Evolutionary conservation across 2,113 vertebrate genomes (phyloP), one percentile per base, ranked within the genome.

Genomic region (Myocastor coypus): DNA sequence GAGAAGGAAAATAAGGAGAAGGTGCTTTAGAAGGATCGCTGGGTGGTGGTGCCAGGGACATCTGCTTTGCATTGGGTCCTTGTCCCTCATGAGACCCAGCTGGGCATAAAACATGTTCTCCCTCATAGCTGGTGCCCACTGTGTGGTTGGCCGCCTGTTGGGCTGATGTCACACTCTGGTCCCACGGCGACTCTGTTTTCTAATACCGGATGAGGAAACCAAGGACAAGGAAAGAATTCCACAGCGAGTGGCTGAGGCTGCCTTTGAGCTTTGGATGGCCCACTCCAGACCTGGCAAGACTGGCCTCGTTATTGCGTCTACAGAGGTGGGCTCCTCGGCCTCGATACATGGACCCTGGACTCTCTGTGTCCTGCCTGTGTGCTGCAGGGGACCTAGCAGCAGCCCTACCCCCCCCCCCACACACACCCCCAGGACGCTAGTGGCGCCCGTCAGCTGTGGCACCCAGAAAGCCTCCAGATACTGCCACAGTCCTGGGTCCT

Each of bases 31-130:
- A 63, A 9, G 22, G 5, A 52, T 63, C 52, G 0, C 7, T 24
- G 73, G 69, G 64, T 6, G 3, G 55, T 0, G 2, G 32, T 5
- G 1, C 37, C 0, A 6, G 40, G 0, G 26, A 1, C 6, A 1
- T 59, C 55, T 32, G 68, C 34, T 86, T 46, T 69, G 55, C 4
- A 28, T 10, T 34, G 78, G 20, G 22, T 26, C 40, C 28, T 4
- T 37, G 28, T 73, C 5, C 10, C 80, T 81, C 19, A 11, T 0
- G 0, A 24, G 85, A 77, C 34, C 37, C 6, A 2, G 37, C 16
- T 9, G 26, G 84, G 52, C 57, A n/a, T 52, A 61, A 50, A 69
- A 12, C 4, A 1, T 0, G 3, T 10, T 30, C 16, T 83, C 3
- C 10, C 12, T 11, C 9, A 4, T 12, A 19, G 28, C 34, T 11